Conservation (phyloP, 2,113 vertebrate genomes). For the Solea senegalensis region DNA sequence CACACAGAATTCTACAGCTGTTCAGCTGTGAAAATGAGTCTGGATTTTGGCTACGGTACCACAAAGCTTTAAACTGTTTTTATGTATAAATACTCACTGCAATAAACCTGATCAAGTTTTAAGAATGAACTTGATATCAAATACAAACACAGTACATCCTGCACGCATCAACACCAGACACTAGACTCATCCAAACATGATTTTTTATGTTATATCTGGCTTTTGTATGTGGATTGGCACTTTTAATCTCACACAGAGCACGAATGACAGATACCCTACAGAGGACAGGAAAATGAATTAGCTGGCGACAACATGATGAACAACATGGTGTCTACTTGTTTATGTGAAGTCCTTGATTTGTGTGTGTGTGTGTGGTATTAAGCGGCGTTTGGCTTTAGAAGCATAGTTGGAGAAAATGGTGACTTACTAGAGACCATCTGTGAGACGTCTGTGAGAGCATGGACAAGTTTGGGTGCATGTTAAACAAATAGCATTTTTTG, state of each 20-base stretch:
- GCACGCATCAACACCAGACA: no score
- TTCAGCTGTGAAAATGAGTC: no score
- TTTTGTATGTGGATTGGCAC: not conserved
- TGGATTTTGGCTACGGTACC: no score
- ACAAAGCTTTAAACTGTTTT: no score
- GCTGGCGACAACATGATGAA: constrained; percentile 32
- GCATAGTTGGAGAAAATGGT: constrained; percentile 12
- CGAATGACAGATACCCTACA: not conserved
- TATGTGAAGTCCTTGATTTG: constrained; percentile 31
- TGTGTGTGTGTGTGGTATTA: constrained; percentile 20
- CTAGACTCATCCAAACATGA: no score
- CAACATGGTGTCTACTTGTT: constrained; percentile 23
- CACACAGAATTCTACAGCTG: no score
- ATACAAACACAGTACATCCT: no score
- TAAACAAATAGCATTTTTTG: not conserved
- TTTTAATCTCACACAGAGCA: constrained; percentile 1
- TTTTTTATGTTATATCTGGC: not conserved
- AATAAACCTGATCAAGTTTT: no score
- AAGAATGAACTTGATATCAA: no score
- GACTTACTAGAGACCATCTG: not conserved
- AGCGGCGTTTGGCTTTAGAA: constrained; percentile 34
- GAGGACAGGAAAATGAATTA: constrained; percentile 10
- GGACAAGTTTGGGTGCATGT: not conserved
- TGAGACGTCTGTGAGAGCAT: not conserved
- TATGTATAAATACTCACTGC: no score